phyloP scores from a whole-genome alignment of 2,797 vertebrate species.

The Oreochromis grahami region DNA sequence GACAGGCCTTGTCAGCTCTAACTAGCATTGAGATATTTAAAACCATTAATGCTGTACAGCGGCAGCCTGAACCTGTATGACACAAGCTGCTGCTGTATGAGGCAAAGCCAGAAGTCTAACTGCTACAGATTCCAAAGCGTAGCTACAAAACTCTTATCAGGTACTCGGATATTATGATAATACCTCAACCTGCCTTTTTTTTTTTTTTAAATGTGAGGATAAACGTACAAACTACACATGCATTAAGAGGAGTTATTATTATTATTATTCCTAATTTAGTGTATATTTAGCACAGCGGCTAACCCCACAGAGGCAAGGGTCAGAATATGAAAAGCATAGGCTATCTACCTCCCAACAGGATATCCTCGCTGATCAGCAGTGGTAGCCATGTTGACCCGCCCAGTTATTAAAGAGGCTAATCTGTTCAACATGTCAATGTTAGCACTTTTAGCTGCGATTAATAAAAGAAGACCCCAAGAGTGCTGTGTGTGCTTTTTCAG shows the following conservation, averaged over 20 bases:
- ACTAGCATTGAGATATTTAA: conserved; percentile 66
- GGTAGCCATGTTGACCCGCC: conserved; percentile 78
- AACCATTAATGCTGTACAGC: conserved; percentile 58
- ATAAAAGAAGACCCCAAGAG: conserved; percentile 88
- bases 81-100: conserved; percentile 49
- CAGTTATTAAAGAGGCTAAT: conserved; percentile 84
- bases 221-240: background rate
- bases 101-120: conserved; percentile 41
- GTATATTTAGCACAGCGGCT: conserved; percentile 46
- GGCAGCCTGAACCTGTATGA: conserved; percentile 41
- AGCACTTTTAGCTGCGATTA: conserved; percentile 93
- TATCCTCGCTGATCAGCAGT: conserved; percentile 72
- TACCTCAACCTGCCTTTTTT: background rate
- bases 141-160: background rate
- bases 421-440: conserved; percentile 93
- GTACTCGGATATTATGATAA: background rate
- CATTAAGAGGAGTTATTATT: background rate
- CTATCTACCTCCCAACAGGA: conserved; percentile 72
- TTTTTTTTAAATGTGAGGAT: background rate
- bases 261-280: background rate
- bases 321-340: conserved; percentile 61
- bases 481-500: conserved; percentile 75
- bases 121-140: conserved; percentile 25
- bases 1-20: conserved; percentile 62
- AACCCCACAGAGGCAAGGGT: conserved; percentile 45